These are phyloP conservation scores for Ylistrum balloti DNA, from an alignment of 1,140 invertebrate species.

Conservation along the genomic window DNA sequence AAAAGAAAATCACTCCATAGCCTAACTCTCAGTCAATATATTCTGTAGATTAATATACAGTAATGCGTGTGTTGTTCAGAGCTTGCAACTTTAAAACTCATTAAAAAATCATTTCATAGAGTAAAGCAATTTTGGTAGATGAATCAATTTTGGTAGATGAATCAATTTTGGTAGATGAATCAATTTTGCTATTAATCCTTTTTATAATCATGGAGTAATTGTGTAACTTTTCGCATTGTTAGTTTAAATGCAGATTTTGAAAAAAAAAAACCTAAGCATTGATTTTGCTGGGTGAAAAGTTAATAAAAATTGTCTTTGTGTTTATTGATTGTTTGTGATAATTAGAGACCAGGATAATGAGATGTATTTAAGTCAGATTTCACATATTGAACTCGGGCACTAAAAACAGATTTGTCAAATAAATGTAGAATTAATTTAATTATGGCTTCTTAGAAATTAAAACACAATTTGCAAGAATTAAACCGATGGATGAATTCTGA, in stretches of 20 bases:
- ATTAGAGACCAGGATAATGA: background rate
- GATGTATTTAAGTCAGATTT: background rate
- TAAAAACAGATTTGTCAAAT: slow-evolving; percentile 35
- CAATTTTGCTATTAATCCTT: background rate
- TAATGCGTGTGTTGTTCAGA: no score
- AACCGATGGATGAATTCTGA: background rate
- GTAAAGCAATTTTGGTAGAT: no score
- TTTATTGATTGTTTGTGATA: background rate
- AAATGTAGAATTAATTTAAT: slow-evolving; percentile 22
- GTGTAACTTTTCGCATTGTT: background rate
- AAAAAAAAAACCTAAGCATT: background rate
- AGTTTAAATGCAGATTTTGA: background rate
- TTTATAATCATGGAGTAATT: slow-evolving; percentile 17
- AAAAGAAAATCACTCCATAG: no score
- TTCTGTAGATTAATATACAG: no score
- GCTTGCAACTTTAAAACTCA: no score
- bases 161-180: background rate
- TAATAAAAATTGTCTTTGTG: background rate
- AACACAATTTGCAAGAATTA: slow-evolving; percentile 29
- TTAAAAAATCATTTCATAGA: no score
- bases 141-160: no score
- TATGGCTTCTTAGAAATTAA: slow-evolving; percentile 23
- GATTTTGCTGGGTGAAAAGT: background rate
- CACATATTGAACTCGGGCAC: background rate
- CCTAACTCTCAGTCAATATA: no score